Base-by-base conservation (phyloP, 2,888 invertebrate genomes). In the Hipparchia sbordonii region DNA sequence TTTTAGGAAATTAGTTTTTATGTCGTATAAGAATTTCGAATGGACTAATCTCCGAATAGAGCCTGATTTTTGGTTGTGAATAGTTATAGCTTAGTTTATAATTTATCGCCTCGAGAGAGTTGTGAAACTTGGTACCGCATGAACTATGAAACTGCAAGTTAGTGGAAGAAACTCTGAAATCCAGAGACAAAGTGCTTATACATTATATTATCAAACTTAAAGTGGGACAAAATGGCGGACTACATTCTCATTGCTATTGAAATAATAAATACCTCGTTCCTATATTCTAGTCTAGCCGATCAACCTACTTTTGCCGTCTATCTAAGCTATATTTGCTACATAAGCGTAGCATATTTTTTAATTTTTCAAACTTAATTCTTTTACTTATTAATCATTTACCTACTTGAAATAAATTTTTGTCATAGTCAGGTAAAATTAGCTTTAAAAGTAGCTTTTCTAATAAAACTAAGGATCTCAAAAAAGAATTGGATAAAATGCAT, bases 81-180 rank as follows among this genome's bases (percentile, higher is more conserved):
- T 9, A 62, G 46, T 13, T 46, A 46, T 45, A 62, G 45, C 62
- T 62, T 46, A 48, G 46, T 46, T 62, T 62, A 62, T 7, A 62
- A 62, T 48, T 48, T 46, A 62, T 62, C 2, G 46, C 13, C 45
- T 46, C 61, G 46, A 62, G 12, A 6, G n/a, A 46, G 61, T 46
- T 62, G 13, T 62, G 62, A 46, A 62, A 62, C 62, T 62, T 62
- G 13, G 46, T 46, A 62, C 45, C 46, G 45, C 62, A 46, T 62
- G 46, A 62, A 45, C 62, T 62, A 62, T 62, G 62, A 62, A 62
- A 62, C 62, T 62, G 13, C 46, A 62, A 62, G 62, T 62, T 46
- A 10, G 62, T 62, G 46, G 46, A 61, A 61, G 61, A 61, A 62
- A 62, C 62, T 62, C 62, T n/a, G 46, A 46, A 48, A 62, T 62